A percentile compares a stretch with the other conserved stretches of the same genome.
Conservation (phyloP, 2,888 invertebrate genomes). For the Lydus trimaculatus region DNA sequence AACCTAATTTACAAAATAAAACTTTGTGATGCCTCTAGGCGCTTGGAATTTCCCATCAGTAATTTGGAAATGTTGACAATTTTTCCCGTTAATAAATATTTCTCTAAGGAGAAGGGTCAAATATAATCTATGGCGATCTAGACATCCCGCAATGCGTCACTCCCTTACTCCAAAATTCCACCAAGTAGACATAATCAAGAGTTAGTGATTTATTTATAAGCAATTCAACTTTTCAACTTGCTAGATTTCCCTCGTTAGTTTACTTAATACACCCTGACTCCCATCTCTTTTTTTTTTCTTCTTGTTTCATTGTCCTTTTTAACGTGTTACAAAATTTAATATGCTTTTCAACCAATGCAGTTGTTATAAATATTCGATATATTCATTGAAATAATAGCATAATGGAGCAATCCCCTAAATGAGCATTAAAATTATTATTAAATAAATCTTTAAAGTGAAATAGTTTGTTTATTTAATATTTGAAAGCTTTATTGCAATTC, state of each 20-base stretch:
- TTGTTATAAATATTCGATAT: slow-evolving; percentile 43
- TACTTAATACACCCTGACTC: slow-evolving; percentile 10
- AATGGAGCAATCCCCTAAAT: slow-evolving; percentile 41
- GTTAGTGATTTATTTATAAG: slow-evolving; percentile 47
- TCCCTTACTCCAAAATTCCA: slow-evolving; percentile 8
- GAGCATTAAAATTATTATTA: slow-evolving; percentile 25
- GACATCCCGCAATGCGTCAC: slow-evolving; percentile 38
- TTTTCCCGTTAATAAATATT: not conserved
- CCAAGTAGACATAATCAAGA: slow-evolving; percentile 40
- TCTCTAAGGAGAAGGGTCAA: not conserved
- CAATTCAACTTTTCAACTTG: slow-evolving; percentile 44
- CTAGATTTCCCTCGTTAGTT: slow-evolving; percentile 46
- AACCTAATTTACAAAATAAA: no score
- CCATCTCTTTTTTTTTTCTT: not conserved
- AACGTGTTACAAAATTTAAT: no score
- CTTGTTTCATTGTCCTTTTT: not conserved
- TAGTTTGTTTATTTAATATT: not conserved
- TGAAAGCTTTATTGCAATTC: not conserved
- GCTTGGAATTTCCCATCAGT: not conserved
- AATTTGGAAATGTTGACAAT: not conserved
- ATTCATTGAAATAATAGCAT: no score
- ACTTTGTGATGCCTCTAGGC: no score
- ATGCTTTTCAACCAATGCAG: not conserved
- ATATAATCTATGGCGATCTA: not conserved
- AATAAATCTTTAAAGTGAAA: not conserved